phyloP scores from a whole-genome alignment of 2,113 vertebrate species.

The Microtus richardsoni region DNA sequence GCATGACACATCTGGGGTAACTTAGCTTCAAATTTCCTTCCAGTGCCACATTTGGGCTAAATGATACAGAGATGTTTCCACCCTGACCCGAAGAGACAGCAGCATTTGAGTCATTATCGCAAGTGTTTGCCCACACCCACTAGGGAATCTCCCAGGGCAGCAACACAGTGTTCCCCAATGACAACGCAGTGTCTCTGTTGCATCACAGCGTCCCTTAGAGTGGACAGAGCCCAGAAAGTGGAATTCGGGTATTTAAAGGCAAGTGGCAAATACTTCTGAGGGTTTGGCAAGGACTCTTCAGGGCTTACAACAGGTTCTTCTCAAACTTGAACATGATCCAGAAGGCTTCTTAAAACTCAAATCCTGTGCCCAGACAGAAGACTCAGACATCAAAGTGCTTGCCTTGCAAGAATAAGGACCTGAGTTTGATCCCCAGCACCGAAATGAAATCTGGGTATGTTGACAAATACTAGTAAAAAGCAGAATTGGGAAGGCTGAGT shows the following conservation, averaged over 20 bases:
- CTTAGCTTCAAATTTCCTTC: constrained; percentile 66
- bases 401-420: neutral
- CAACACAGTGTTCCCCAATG: neutral
- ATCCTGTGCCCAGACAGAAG: neutral
- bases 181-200: neutral
- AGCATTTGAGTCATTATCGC: constrained; percentile 1
- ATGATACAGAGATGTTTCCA: constrained; percentile 37
- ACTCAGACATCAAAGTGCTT: neutral
- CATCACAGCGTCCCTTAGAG: neutral
- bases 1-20: constrained; percentile 67
- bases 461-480: neutral
- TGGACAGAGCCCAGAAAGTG: neutral
- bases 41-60: constrained; percentile 56
- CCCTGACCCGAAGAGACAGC: constrained; percentile 18
- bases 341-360: neutral
- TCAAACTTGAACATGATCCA: neutral
- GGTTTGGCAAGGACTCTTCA: neutral
- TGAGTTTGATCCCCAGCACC: neutral
- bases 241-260: neutral
- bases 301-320: neutral
- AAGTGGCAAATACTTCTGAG: neutral
- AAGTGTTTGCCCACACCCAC: neutral
- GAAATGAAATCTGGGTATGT: neutral
- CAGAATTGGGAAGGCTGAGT: neutral
- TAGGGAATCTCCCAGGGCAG: neutral